Base-by-base conservation (phyloP, 2,113 vertebrate genomes). In the Sminthopsis crassicaudata region DNA sequence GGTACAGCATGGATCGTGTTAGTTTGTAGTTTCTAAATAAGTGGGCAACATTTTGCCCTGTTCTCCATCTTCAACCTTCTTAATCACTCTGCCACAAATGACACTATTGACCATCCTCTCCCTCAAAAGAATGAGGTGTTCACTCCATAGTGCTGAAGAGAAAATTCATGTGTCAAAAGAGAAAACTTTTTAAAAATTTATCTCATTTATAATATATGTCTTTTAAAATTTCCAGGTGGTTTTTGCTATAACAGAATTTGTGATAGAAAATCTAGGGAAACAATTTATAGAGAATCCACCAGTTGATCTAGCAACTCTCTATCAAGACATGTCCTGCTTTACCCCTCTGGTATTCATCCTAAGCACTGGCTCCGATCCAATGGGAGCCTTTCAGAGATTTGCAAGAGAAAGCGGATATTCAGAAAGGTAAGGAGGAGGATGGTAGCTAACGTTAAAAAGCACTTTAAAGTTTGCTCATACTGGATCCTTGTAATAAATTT, bases 361-460 rank as follows among this genome's bases (percentile, higher is more conserved):
- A 91, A 99, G 99, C 97, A 99, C 99, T 7, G 99, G 99, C 92
- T 99, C 99, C 0, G 99, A 99, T 91, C 99, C 99, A 50, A 99
- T 99, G 99, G 99, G 99, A 0, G 98, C 99, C 8, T 99, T 99
- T 95, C 99, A 99, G 96, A 98, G 99, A 91, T 99, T 99, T 96
- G 99, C 99, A 97, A 98, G 98, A 95, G 98, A 99, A 26, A 98
- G 96, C 22, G 99, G 97, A 0, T 99, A 98, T 97, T 98, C 98
- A 53, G 98, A 99, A 94, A 98, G 98, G 99, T 99, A 98, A 96
- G 51, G 1, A 42, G 0, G 67, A 84, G 36, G 67, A 84, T 42
- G 60, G 1, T 19, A 16, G 12, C 30, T 36, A 36, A 67, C 3
- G 0, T 67, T 67, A 36, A 36, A 14, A 36, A 36, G 30, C 60